phyloP scores from a whole-genome alignment of 2,797 vertebrate species.

The Hipposideros larvatus region DNA sequence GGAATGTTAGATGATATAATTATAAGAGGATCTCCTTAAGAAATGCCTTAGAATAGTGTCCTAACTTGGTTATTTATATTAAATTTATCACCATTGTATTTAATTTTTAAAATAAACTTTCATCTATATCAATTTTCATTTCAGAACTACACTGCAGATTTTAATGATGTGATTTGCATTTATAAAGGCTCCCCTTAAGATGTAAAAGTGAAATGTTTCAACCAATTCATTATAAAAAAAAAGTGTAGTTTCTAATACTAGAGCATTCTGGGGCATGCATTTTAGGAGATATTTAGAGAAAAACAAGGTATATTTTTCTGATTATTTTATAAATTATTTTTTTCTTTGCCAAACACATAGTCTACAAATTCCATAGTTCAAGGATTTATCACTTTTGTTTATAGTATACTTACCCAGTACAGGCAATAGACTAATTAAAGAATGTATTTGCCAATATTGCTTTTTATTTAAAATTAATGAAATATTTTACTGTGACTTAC shows the following conservation, averaged over 20 bases:
- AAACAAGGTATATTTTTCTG: background rate
- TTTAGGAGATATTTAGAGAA: background rate
- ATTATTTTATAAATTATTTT: background rate
- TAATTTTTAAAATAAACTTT: slow-evolving; percentile 5
- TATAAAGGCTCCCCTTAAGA: background rate
- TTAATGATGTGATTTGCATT: background rate
- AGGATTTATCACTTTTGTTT: slow-evolving; percentile 12
- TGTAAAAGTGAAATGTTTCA: background rate
- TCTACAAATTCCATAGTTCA: background rate
- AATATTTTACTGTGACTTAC: slow-evolving; percentile 37
- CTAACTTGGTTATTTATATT: slow-evolving; percentile 11
- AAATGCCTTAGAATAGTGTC: slow-evolving; percentile 40
- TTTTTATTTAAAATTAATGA: slow-evolving; percentile 9
- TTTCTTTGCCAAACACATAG: background rate
- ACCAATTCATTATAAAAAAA: background rate
- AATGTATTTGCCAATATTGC: background rate
- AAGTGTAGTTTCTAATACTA: background rate
- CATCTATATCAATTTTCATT: background rate
- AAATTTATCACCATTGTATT: background rate
- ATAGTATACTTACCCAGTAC: background rate
- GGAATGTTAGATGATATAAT: background rate
- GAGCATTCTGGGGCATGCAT: background rate
- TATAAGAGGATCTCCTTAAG: background rate
- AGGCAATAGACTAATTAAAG: background rate
- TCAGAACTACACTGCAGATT: background rate